phyloP scores from a whole-genome alignment of 2,888 invertebrate species.

The Cryptocheilus praepositus region DNA sequence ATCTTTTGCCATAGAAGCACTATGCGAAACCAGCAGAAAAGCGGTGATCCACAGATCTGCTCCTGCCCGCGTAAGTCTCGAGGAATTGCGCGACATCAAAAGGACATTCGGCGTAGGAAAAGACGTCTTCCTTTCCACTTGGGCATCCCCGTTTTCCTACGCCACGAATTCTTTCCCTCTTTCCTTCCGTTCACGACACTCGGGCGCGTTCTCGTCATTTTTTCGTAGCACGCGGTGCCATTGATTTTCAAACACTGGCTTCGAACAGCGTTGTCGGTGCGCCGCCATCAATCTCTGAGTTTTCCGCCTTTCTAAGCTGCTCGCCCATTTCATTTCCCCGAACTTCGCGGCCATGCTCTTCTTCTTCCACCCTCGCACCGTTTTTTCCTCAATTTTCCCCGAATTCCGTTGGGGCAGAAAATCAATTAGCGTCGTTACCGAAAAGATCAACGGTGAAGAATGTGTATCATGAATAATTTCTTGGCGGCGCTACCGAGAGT shows the following conservation, averaged over 20 bases:
- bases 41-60: no score
- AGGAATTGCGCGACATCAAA: no score
- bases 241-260: slow-evolving; percentile 41
- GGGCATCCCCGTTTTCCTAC: background rate
- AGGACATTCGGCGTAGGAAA: slow-evolving; percentile 21
- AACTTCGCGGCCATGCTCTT: background rate
- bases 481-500: no score
- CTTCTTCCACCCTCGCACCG: background rate
- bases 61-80: no score
- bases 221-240: slow-evolving; percentile 36
- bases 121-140: slow-evolving; percentile 1
- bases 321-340: background rate
- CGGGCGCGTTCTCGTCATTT: slow-evolving; percentile 23
- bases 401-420: no score
- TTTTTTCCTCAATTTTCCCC: no score
- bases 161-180: background rate
- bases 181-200: background rate
- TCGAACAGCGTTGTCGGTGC: slow-evolving; percentile 19
- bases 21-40: no score
- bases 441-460: no score
- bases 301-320: slow-evolving; percentile 38
- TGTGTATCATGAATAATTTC: no score
- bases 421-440: no score
- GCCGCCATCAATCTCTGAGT: slow-evolving; percentile 40
- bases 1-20: no score